A percentile compares a stretch with the other conserved stretches of the same genome.
Conservation (phyloP, 2,113 vertebrate species). For the Melanostigma gelatinosum region DNA sequence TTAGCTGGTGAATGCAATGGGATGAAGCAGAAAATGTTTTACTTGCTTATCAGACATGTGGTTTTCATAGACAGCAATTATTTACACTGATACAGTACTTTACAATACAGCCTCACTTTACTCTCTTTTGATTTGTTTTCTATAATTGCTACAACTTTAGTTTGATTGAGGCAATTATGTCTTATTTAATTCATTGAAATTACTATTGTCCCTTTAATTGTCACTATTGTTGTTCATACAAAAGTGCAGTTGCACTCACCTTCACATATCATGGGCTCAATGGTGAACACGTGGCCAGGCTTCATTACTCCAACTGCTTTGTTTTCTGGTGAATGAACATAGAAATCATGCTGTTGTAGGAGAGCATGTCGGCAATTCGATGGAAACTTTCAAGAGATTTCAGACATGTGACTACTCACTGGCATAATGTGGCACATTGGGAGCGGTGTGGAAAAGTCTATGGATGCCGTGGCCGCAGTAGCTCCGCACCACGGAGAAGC, state of each 20-base stretch:
- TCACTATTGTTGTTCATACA: background rate
- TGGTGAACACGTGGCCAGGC: constrained; percentile 97
- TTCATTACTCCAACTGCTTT: constrained; percentile 99
- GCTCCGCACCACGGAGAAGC: constrained; percentile 98
- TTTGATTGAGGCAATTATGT: background rate
- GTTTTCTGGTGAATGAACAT: constrained; percentile 86
- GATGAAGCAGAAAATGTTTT: background rate
- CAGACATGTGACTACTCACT: constrained; percentile 53
- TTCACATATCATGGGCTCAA: constrained; percentile 99
- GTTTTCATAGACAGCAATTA: fast-evolving
- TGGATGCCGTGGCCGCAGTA: constrained; percentile 99
- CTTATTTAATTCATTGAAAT: background rate
- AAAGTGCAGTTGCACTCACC: constrained; percentile 81
- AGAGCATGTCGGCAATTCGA: background rate
- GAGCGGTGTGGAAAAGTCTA: constrained; percentile 97
- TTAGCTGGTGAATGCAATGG: background rate
- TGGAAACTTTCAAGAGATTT: background rate
- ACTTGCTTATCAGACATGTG: no score
- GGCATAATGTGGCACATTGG: constrained; percentile 89
- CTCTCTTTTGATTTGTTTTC: background rate
- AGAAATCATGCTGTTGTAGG: background rate
- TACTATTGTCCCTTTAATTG: background rate
- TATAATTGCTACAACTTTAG: background rate
- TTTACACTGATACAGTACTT: background rate
- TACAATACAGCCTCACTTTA: background rate